Evolutionary conservation across 2,888 invertebrate species (phyloP).

Genomic region (Chirona hameri): DNA sequence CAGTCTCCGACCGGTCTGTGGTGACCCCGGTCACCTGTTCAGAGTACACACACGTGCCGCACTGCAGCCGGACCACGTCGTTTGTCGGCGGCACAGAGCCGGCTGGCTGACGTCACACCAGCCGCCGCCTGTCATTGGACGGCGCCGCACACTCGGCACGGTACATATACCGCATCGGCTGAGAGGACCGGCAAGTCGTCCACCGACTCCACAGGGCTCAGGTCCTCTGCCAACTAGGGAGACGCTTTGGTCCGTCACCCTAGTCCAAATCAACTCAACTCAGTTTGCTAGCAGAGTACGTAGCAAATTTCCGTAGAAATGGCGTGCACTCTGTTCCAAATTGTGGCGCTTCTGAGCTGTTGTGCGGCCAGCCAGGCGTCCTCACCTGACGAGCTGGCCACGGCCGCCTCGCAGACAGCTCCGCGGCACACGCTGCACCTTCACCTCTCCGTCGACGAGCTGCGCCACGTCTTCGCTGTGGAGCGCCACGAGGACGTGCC

Average conservation of each 20-base stretch:
- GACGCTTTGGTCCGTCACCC: not conserved
- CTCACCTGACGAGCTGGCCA: not conserved
- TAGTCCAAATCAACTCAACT: not conserved
- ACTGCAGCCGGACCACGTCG: not conserved
- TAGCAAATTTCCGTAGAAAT: not conserved
- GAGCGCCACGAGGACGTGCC: not conserved
- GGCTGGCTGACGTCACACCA: not conserved
- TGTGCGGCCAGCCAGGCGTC: not conserved
- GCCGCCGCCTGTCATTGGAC: not conserved
- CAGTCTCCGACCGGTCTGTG: no score
- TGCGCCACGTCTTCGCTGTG: not conserved
- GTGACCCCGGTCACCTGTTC: not conserved
- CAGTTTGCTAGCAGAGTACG: not conserved
- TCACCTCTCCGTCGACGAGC: constrained; percentile 5
- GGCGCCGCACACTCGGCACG: not conserved
- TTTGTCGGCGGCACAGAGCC: not conserved
- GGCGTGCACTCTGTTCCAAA: not conserved
- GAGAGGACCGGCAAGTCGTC: not conserved
- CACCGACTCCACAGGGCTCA: not conserved
- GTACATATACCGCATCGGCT: not conserved
- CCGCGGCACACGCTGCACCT: constrained; percentile 12
- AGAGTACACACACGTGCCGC: not conserved
- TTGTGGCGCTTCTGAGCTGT: not conserved
- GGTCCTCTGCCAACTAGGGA: not conserved
- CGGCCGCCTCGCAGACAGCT: constrained; percentile 34